These are phyloP conservation scores for Lycia hirtaria DNA, from an alignment of 2,888 invertebrate species.

Conservation along the genomic window DNA sequence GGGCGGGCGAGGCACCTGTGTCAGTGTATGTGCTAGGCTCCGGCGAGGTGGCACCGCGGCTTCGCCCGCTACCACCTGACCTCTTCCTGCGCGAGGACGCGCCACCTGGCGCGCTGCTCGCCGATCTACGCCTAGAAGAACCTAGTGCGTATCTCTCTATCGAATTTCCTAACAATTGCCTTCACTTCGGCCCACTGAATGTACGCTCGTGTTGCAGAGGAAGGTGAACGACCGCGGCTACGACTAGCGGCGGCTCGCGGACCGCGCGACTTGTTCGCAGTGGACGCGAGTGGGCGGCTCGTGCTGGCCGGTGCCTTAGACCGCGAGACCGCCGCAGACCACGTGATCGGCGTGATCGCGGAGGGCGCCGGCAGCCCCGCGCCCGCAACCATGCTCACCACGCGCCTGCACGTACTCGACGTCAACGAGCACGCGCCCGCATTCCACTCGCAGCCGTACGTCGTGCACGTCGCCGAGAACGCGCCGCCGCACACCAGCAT, in stretches of 20 bases:
- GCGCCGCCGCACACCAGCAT: conserved; percentile 91
- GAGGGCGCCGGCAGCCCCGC: conserved; percentile 72
- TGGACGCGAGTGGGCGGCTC: conserved; percentile 91
- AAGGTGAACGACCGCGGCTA: conserved; percentile 43
- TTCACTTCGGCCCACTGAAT: no score
- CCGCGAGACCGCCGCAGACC: conserved; percentile 89
- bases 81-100: conserved; percentile 92
- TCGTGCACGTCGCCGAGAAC: conserved; percentile 92
- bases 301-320: conserved; percentile 90
- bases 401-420: conserved; percentile 93
- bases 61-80: conserved; percentile 90
- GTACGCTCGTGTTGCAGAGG: neutral
- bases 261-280: conserved; percentile 87
- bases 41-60: conserved; percentile 89
- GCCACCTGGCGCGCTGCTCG: conserved; percentile 78
- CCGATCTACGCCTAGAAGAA: conserved; percentile 53
- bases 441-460: conserved; percentile 94
- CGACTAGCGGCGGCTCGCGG: conserved; percentile 68
- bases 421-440: conserved; percentile 95
- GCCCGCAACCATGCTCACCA: conserved; percentile 89
- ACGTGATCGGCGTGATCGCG: conserved; percentile 86
- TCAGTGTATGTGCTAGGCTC: conserved; percentile 91
- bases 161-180: no score
- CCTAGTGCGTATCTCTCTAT: neutral
- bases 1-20: conserved; percentile 93